Evolutionary conservation across 1,140 invertebrate species (phyloP), one percentile per base, ranked within the genome.

Genomic region (Hycleus cichorii): DNA sequence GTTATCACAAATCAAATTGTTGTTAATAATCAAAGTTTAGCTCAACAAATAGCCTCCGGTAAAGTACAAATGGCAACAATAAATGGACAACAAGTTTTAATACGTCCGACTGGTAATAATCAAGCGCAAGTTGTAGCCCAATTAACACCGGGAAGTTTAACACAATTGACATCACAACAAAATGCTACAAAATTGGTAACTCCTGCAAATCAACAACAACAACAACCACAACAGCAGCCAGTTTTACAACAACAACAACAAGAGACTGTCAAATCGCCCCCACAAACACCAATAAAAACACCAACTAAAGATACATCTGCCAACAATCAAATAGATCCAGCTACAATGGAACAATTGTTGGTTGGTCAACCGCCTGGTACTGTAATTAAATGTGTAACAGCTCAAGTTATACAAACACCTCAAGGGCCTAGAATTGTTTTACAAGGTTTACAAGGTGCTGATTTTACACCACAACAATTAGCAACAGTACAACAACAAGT

Each of bases 401-500:
- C 88, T 1, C 77, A 86, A 72, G 87, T 92, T 9, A 87, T 91
- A 64, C 88, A 90, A 71, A 91, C 89, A 0, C 81, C 82, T 39
- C 85, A 90, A 63, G 90, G 90, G 0, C 89, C 89, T 2, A 79
- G 89, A 55, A 92, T 93, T 59, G 87, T 92, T 3, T 68, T 93
- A 11, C 89, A 92, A 71, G 90, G 90, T 4, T 72, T 92, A 3
- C 86, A 89, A 58, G 88, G 88, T 0, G 84, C 88, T 47, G 86
- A 90, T 60, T 86, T 93, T 58, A 88, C 89, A 0, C 83, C 82
- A 2, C 86, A 89, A 57, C 90, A 93, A 72, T 67, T 91, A 47
- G 80, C 83, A 0, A 78, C 89, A 57, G 87, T 93, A 0, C 89
- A 92, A 66, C 86, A 90, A 64, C 90, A 93, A 78, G 89, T 93